Evolutionary conservation across 1,140 invertebrate species (phyloP).

Genomic region (Eciton burchellii): DNA sequence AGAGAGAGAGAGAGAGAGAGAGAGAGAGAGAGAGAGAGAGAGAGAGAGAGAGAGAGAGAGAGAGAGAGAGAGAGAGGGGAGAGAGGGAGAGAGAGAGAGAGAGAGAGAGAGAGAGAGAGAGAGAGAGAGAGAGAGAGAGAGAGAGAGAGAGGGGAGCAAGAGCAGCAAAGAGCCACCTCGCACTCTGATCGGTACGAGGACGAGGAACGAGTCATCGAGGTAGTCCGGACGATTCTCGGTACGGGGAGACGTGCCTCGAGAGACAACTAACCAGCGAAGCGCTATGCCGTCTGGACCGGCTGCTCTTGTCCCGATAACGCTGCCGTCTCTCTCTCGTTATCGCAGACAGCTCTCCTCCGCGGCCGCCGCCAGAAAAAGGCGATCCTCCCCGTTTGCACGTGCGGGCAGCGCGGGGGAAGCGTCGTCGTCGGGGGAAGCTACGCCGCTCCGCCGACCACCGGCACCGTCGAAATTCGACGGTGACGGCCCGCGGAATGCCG

Average conservation of each 20-base stretch:
- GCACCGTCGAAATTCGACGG: constrained; percentile 6
- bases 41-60: constrained; percentile 68
- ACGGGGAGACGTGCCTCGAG: constrained; percentile 81
- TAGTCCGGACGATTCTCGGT: constrained; percentile 79
- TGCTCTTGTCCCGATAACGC: constrained; percentile 73
- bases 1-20: background rate
- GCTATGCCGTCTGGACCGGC: constrained; percentile 76
- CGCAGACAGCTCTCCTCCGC: constrained; percentile 57
- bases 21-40: constrained; percentile 32
- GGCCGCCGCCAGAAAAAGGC: constrained; percentile 64
- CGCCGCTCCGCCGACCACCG: constrained; percentile 18
- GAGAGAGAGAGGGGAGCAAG: constrained; percentile 65
- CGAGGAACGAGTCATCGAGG: constrained; percentile 79
- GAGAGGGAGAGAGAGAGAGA: constrained; percentile 12
- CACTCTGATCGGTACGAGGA: constrained; percentile 68
- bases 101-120: background rate
- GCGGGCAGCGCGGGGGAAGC: constrained; percentile 51
- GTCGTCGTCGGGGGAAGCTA: background rate
- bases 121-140: constrained; percentile 24
- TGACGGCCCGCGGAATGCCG: background rate
- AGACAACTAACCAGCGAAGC: constrained; percentile 80
- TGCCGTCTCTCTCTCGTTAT: constrained; percentile 43
- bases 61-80: background rate
- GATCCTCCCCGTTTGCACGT: constrained; percentile 67
- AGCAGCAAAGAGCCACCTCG: constrained; percentile 59